phyloP scores from a whole-genome alignment of 1,140 invertebrate genomes.

The Mercenaria mercenaria region DNA sequence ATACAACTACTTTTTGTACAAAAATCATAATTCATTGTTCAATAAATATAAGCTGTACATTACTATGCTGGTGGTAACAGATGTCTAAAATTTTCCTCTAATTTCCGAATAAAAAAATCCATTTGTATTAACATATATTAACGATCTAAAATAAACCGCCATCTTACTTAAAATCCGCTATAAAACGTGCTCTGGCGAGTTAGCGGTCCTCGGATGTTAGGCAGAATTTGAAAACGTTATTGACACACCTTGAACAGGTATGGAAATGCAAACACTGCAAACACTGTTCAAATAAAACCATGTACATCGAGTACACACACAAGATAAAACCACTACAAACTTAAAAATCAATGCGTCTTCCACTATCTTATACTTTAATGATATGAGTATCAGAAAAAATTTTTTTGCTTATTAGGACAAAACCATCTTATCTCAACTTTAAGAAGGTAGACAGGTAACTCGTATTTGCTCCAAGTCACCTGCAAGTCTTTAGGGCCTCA shows the following conservation, averaged over 20 bases:
- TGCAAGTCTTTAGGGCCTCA: not conserved
- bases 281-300: conserved; percentile 55
- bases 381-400: not conserved
- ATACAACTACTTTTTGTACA: not conserved
- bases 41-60: not conserved
- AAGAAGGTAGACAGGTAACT: not conserved
- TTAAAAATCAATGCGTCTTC: conserved; percentile 40
- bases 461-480: not conserved
- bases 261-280: conserved; percentile 52
- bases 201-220: conserved; percentile 32
- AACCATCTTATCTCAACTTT: not conserved
- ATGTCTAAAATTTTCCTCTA: not conserved
- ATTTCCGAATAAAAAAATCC: not conserved
- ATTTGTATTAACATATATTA: not conserved
- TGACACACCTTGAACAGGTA: conserved; percentile 48
- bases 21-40: not conserved
- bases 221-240: conserved; percentile 45
- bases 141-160: not conserved
- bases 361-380: conserved; percentile 17
- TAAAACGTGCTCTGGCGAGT: not conserved
- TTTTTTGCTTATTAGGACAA: not conserved
- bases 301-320: conserved; percentile 31
- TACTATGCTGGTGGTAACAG: conserved; percentile 3
- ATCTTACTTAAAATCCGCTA: conserved; percentile 2
- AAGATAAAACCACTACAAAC: conserved; percentile 13